These are phyloP conservation scores for Neodontobutis hainanensis DNA, from an alignment of 2,113 vertebrate genomes.

Conservation along the genomic window DNA sequence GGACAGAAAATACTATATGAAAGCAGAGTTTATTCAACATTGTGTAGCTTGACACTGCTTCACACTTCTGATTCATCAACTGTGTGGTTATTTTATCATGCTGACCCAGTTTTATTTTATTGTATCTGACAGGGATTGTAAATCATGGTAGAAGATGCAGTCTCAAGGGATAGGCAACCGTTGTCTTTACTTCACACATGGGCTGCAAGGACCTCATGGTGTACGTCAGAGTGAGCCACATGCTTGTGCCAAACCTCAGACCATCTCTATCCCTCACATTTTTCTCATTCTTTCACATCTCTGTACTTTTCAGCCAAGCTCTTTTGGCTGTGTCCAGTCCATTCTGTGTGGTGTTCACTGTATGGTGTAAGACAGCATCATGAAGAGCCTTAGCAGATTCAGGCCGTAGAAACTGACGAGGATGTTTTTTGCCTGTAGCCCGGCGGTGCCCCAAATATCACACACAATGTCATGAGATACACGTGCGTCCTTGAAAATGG, in stretches of 20 bases:
- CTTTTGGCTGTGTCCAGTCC: neutral
- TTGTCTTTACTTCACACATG: slow-evolving; percentile 57
- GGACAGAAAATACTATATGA: slow-evolving; percentile 34
- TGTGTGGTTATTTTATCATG: slow-evolving; percentile 56
- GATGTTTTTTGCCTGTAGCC: slow-evolving; percentile 59
- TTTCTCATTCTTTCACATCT: slow-evolving; percentile 23
- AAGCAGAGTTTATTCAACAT: neutral
- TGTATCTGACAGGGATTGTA: slow-evolving; percentile 60
- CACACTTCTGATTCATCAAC: slow-evolving; percentile 45
- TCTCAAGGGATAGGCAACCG: slow-evolving; percentile 44
- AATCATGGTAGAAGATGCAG: slow-evolving; percentile 61
- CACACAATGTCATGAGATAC: slow-evolving; percentile 62
- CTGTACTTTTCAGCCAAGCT: neutral
- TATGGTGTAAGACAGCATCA: slow-evolving; percentile 33
- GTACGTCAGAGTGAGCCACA: slow-evolving; percentile 17
- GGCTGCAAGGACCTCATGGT: slow-evolving; percentile 21
- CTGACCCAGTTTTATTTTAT: slow-evolving; percentile 67
- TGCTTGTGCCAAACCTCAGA: slow-evolving; percentile 24
- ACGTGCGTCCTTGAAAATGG: slow-evolving; percentile 71
- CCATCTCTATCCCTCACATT: slow-evolving; percentile 7
- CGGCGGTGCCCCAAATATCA: slow-evolving; percentile 62
- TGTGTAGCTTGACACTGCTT: neutral
- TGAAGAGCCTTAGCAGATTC: slow-evolving; percentile 46
- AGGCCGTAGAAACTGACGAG: slow-evolving; percentile 68
- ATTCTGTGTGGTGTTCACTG: slow-evolving; percentile 18